Percentiles rank a stretch among this genome's conserved stretches.
Evolutionary conservation across 1,140 invertebrate genomes (phyloP).

Genomic region (Stenopsyche tienmushanensis): DNA sequence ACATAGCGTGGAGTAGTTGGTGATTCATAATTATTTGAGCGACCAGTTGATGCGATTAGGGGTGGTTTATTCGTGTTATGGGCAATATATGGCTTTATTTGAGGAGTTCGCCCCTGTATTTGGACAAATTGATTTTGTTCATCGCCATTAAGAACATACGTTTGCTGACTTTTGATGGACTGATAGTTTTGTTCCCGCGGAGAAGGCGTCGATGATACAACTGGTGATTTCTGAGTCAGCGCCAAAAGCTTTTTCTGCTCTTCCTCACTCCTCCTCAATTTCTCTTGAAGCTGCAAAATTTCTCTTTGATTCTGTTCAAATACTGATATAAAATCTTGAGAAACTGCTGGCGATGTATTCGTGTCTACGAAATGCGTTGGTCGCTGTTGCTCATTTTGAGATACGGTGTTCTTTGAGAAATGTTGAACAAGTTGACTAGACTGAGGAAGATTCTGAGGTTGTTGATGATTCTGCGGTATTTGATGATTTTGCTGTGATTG

Average conservation of each 20-base stretch:
- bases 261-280: conserved; percentile 35
- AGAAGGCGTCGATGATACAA: neutral
- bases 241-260: conserved; percentile 33
- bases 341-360: neutral
- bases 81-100: conserved; percentile 32
- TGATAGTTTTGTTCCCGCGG: conserved; percentile 26
- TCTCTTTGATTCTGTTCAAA: conserved; percentile 40
- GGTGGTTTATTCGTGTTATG: conserved; percentile 39
- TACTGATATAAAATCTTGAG: conserved; percentile 33
- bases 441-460: conserved; percentile 45
- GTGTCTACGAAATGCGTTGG: conserved; percentile 33
- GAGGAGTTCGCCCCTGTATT: conserved; percentile 30
- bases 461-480: conserved; percentile 44
- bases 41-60: conserved; percentile 47
- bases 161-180: conserved; percentile 30
- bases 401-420: conserved; percentile 27
- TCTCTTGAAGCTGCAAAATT: conserved; percentile 37
- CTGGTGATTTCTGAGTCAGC: conserved; percentile 21
- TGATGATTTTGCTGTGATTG: conserved; percentile 44
- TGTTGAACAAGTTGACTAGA: conserved; percentile 32
- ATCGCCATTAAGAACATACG: neutral
- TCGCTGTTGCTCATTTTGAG: conserved; percentile 42
- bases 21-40: conserved; percentile 53
- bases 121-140: conserved; percentile 8
- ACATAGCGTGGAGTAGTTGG: conserved; percentile 50